Base-by-base conservation (phyloP, 1,140 invertebrate genomes). In the Campoletis sonorensis region DNA sequence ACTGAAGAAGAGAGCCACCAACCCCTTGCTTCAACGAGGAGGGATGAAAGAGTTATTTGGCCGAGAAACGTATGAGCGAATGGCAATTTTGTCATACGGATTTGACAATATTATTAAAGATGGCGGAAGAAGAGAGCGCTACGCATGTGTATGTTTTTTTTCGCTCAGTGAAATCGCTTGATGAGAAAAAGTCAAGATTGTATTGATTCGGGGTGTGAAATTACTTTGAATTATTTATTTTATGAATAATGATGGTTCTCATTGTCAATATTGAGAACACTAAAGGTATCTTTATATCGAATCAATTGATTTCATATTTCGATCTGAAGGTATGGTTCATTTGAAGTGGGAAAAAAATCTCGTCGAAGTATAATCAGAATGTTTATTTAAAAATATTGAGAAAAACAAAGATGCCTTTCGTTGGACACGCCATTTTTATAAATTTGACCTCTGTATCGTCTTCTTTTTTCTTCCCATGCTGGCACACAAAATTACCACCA, bases 391-490 rank as follows among this genome's bases (percentile, higher is more conserved):
- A 33, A 61, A 76, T 27, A 26, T 61, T 26, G 10, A 51, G 40
- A 37, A 45, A 37, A 51, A 72, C 10, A 54, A 54, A n/a, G 13
- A 16, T n/a, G 18, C 79, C 86, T n/a, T 85, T 89, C 89, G 89
- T 89, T 88, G 88, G 88, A 1, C 40, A 88, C 86, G 87, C 84
- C 88, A 88, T 88, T 88, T 90, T 90, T 90, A 90, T 87, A 88
- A 89, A 90, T 90, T 90, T 88, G 85, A 83, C 85, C 84, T 67
- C 85, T 81, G 72, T 84, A 81, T 23, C 71, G 37, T 3, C 7
- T 73, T 84, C 85, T n/a, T n/a, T 33, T 86, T 84, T 84, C 83
- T 88, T 89, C 86, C 86, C 87, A 86, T 84, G 86, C 84, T 83
- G 83, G 71, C 70, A 1, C 23, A 0, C 13, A 18, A 18, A n/a